These are phyloP conservation scores for Drosophila equinoxialis DNA, from an alignment of 1,140 invertebrate species.

Conservation along the genomic window DNA sequence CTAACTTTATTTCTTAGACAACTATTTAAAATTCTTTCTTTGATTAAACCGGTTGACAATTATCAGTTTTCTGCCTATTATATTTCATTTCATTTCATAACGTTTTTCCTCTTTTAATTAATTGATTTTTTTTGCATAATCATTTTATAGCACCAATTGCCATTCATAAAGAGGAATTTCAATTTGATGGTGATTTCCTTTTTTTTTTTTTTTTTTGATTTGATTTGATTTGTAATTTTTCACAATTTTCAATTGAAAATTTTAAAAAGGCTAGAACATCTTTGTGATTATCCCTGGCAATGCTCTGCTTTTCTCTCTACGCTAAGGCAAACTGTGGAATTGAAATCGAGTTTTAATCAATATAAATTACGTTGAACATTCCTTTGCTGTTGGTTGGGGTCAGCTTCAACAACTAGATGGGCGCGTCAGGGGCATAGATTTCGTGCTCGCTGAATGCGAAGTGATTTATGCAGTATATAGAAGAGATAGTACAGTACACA, in stretches of 20 bases:
- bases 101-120: neutral
- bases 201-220: neutral
- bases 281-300: constrained; percentile 3
- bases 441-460: constrained; percentile 58
- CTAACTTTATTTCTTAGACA: too few species aligned
- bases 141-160: neutral
- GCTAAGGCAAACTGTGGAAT: constrained; percentile 40
- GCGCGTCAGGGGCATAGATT: constrained; percentile 60
- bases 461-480: constrained; percentile 58
- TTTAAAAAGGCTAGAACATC: neutral
- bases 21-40: too few species aligned
- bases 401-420: constrained; percentile 30
- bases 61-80: too few species aligned
- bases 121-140: neutral
- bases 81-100: neutral
- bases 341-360: constrained; percentile 62
- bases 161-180: neutral
- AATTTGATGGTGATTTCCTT: neutral
- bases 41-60: too few species aligned
- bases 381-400: neutral
- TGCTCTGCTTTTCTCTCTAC: neutral
- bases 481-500: constrained; percentile 13
- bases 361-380: constrained; percentile 50
- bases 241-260: constrained; percentile 1
- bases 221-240: constrained; percentile 11